Evolutionary conservation across 2,113 vertebrate species (phyloP).

Genomic region (Excalfactoria chinensis): DNA sequence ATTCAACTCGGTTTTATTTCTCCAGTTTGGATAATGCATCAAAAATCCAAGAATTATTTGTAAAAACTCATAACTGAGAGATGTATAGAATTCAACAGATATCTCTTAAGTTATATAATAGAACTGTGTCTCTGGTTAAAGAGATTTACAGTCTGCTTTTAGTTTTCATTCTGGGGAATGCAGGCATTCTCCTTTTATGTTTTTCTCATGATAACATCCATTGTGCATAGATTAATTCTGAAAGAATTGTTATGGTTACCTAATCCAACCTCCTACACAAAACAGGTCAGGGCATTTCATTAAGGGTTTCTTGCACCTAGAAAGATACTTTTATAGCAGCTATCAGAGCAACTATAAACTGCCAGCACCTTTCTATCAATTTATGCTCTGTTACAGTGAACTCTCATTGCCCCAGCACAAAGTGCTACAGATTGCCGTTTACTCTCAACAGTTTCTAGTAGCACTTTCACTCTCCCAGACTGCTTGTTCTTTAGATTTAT

Average conservation of each 20-base stretch:
- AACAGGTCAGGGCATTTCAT: slow-evolving; percentile 41
- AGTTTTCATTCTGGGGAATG: neutral
- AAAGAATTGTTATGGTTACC: neutral
- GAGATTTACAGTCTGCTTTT: neutral
- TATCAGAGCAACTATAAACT: slow-evolving; percentile 25
- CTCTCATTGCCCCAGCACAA: slow-evolving; percentile 12
- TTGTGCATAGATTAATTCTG: slow-evolving; percentile 32
- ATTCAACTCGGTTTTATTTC: neutral
- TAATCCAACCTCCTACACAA: slow-evolving; percentile 12
- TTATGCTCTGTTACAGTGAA: slow-evolving; percentile 26
- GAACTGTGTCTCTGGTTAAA: neutral
- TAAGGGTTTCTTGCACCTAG: slow-evolving; percentile 36
- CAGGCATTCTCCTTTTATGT: neutral
- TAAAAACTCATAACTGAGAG: neutral
- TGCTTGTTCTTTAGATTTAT: slow-evolving; percentile 24
- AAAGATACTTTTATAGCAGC: slow-evolving; percentile 21
- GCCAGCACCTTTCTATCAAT: slow-evolving; percentile 43
- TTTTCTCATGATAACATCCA: neutral
- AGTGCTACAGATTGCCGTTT: slow-evolving; percentile 20
- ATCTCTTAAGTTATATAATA: neutral
- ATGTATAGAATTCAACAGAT: neutral
- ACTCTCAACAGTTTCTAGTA: neutral
- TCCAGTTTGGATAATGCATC: neutral
- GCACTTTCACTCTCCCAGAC: slow-evolving; percentile 25
- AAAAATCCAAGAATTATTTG: neutral